Evolutionary conservation across 2,113 vertebrate species (phyloP), one percentile per base, ranked within the genome.

Genomic region (Megaptera novaeangliae): DNA sequence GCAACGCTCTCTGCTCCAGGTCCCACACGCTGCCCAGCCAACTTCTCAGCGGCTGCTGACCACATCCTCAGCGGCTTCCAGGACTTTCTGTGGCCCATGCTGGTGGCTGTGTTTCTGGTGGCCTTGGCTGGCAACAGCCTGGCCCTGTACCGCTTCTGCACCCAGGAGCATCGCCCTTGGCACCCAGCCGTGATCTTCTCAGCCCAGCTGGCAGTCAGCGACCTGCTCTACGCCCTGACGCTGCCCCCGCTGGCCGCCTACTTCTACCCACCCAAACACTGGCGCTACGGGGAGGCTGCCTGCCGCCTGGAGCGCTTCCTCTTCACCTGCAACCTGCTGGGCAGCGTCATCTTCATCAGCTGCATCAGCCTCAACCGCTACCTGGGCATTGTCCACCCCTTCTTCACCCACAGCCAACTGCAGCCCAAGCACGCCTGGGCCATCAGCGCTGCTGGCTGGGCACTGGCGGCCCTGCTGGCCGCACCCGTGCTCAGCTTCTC

Each of bases 311-410:
- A 99, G 52, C 98, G 98, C 10, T 99, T 99, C 88, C 97, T 99
- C 14, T 99, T 99, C 97, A 98, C 94, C 95, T 99, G 98, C 96
- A 99, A 99, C 98, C 94, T 99, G 31, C 99, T 99, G 0, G 98
- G 98, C 3, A 98, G 99, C 90, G 98, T 98, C 80, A 97, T 99
- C 94, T 99, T 99, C 96, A 97, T 99, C 97, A 99, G 99, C 96
- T 99, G 98, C 72, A 99, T 99, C 97, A 99, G 99, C 64, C 98
- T 99, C 29, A 99, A 99, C 97, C 98, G 99, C 21, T 99, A 99
- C 15, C 41, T 99, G 46, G 99, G 98, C 39, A 92, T 99, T 0
- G 98, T 97, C 0, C 98, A 99, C 44, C 99, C 99, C 2, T 99
- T 99, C 90, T 98, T 92, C 18, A 81, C 97, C 96, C 99, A 82